Conservation (phyloP, 2,888 invertebrate genomes). For the Muscina levida region DNA sequence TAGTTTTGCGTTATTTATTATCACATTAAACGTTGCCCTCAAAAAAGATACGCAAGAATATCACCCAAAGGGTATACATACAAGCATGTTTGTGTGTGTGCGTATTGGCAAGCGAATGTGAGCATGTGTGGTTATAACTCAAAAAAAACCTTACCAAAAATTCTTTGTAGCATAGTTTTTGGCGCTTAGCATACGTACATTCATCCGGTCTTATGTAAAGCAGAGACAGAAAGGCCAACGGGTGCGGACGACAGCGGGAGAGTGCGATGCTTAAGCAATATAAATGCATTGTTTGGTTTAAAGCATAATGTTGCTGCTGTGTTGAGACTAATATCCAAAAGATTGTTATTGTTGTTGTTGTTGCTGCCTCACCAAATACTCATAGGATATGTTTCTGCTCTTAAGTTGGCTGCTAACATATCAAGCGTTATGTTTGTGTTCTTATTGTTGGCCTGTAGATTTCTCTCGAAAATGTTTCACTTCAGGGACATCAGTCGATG, state of each 20-base stretch:
- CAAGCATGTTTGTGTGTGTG: conserved; percentile 12
- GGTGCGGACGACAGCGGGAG: not conserved
- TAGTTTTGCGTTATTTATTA: conserved; percentile 71
- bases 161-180: conserved; percentile 56
- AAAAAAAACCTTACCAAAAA: conserved; percentile 38
- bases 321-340: conserved; percentile 14
- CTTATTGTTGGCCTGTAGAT: no score
- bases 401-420: conserved; percentile 17
- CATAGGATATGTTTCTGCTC: conserved; percentile 33
- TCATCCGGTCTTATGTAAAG: not conserved
- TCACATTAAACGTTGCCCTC: conserved; percentile 71
- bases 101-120: no score
- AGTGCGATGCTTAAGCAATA: conserved; percentile 24
- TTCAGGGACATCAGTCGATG: conserved; percentile 31
- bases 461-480: conserved; percentile 31
- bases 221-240: not conserved
- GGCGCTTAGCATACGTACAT: conserved; percentile 49
- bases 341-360: conserved; percentile 27
- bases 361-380: conserved; percentile 49
- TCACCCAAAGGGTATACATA: conserved; percentile 40
- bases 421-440: no score
- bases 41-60: not conserved
- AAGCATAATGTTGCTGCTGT: conserved; percentile 44
- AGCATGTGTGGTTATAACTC: conserved; percentile 15
- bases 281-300: conserved; percentile 46